Conservation (phyloP, 2,797 vertebrate genomes). For the Anolis apletophallus region DNA sequence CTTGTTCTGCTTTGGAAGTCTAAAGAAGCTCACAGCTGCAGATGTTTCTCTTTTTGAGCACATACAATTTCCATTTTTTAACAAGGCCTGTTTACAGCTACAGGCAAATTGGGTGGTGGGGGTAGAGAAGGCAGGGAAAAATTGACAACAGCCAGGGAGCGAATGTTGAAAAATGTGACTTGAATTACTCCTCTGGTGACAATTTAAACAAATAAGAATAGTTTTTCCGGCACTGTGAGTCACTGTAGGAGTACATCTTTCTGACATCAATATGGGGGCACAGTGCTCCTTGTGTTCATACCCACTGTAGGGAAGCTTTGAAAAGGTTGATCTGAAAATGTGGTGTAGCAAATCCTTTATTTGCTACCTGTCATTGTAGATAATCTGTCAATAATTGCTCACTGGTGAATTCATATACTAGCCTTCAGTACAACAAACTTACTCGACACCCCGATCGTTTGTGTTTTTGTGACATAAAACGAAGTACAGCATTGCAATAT, state of each 20-base stretch:
- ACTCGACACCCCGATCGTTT: not conserved
- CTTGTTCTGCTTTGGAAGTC: slow-evolving; percentile 35
- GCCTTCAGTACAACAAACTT: not conserved
- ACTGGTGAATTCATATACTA: not conserved
- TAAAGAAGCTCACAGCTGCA: slow-evolving; percentile 27
- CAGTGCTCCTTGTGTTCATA: not conserved
- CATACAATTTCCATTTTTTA: slow-evolving; percentile 35
- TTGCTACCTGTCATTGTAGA: not conserved
- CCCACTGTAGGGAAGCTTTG: not conserved
- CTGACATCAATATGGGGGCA: slow-evolving; percentile 8
- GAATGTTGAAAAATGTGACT: not conserved
- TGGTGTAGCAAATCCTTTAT: not conserved
- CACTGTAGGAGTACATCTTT: slow-evolving; percentile 12
- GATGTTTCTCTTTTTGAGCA: slow-evolving; percentile 26
- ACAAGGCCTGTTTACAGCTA: slow-evolving; percentile 14
- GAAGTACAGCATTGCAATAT: not conserved
- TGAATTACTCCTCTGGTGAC: slow-evolving; percentile 10
- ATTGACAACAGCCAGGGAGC: not conserved
- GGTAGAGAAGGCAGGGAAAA: not conserved
- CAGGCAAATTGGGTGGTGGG: not conserved
- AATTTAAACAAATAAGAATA: slow-evolving; percentile 20
- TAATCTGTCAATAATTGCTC: slow-evolving; percentile 3
- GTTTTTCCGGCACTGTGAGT: not conserved
- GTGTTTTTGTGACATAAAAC: not conserved
- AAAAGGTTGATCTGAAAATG: slow-evolving; percentile 13